A percentile compares a stretch with the other conserved stretches of the same genome.
Evolutionary conservation across 1,140 invertebrate species (phyloP).

Genomic region (Orussus abietinus): DNA sequence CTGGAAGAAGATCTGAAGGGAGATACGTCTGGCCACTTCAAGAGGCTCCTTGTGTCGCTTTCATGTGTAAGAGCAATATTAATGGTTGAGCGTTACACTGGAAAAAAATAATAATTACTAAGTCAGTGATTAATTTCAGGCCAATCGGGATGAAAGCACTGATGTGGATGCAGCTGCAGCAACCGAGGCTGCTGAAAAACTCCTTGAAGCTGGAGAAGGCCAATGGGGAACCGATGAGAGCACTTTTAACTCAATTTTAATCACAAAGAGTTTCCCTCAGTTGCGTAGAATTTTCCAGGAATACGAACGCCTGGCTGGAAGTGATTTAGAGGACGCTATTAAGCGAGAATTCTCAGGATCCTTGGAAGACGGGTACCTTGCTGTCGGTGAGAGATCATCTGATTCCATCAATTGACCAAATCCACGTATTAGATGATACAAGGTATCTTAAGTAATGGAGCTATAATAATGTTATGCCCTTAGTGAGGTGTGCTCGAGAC

Average conservation of each 20-base stretch:
- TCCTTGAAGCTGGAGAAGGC: constrained; percentile 71
- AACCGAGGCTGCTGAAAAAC: constrained; percentile 65
- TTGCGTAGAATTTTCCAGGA: constrained; percentile 76
- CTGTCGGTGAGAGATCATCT: constrained; percentile 66
- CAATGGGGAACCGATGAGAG: constrained; percentile 87
- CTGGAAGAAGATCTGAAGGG: constrained; percentile 77
- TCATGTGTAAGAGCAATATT: constrained; percentile 58
- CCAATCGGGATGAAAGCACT: constrained; percentile 49
- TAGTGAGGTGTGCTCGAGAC: constrained; percentile 79
- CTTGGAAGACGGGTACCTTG: constrained; percentile 77
- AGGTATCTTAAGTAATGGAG: constrained; percentile 26
- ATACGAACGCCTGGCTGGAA: constrained; percentile 71
- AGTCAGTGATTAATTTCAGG: constrained; percentile 41
- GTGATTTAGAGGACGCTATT: constrained; percentile 81
- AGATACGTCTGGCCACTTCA: constrained; percentile 86
- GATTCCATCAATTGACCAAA: too few relatives aligned
- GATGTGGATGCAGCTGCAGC: constrained; percentile 66
- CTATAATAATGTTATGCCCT: constrained; percentile 42
- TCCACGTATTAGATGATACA: too few relatives aligned
- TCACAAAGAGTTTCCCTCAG: constrained; percentile 77
- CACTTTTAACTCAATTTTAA: constrained; percentile 76
- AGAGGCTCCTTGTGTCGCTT: constrained; percentile 74
- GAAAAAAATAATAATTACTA: too few relatives aligned
- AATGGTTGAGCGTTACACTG: neutral
- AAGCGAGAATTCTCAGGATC: constrained; percentile 84